Conservation (phyloP, 2,113 vertebrate genomes). For the Conger conger region DNA sequence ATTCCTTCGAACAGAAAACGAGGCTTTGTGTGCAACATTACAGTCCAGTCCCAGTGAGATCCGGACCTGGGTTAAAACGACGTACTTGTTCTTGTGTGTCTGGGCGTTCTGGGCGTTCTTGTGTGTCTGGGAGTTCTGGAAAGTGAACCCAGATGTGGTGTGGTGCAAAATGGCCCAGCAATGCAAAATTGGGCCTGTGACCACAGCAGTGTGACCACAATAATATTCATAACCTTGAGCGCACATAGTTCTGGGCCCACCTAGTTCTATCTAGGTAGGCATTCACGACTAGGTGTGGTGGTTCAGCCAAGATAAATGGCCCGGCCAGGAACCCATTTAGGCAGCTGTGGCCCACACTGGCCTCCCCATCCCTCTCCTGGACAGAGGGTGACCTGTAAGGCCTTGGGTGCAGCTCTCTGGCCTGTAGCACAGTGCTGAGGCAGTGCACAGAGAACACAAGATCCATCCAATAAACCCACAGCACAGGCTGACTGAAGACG, state of each 20-base stretch:
- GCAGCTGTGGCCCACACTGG: conserved; percentile 11
- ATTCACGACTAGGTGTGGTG: no score
- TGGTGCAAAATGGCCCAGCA: background rate
- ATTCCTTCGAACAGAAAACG: background rate
- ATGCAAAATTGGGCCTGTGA: no score
- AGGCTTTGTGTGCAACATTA: background rate
- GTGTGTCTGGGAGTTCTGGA: conserved; percentile 16
- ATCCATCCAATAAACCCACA: background rate
- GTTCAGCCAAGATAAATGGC: no score
- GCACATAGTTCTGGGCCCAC: no score
- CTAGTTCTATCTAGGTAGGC: no score
- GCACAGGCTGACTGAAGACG: background rate
- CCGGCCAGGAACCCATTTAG: background rate
- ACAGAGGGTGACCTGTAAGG: conserved; percentile 28
- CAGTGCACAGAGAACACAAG: background rate
- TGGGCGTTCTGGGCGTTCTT: conserved; percentile 4
- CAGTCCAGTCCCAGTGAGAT: background rate
- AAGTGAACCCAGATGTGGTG: conserved; percentile 22
- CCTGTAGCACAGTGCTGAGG: conserved; percentile 11
- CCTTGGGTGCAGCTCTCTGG: conserved; percentile 14
- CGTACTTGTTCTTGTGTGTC: background rate
- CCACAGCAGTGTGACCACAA: no score
- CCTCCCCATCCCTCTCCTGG: conserved; percentile 15
- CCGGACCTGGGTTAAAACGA: background rate
- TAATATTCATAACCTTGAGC: no score